Percentiles rank a stretch among this genome's conserved stretches.
These are phyloP conservation scores for Chaitophorus viminalis DNA, from an alignment of 2,888 invertebrate species.

Conservation along the genomic window DNA sequence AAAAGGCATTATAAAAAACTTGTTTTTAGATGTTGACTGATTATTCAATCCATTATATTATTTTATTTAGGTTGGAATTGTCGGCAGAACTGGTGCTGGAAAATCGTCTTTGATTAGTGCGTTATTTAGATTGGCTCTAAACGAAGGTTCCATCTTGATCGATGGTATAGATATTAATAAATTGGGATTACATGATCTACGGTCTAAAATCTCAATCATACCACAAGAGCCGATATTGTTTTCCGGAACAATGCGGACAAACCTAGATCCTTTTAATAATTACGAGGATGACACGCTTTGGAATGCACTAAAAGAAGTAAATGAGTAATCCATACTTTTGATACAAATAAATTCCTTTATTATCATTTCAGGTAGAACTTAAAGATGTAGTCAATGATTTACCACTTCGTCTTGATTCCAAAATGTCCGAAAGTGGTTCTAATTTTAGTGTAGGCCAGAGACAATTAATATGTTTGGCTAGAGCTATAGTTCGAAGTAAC, in stretches of 20 bases:
- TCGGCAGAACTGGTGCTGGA: conserved; percentile 86
- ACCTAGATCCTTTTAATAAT: conserved; percentile 88
- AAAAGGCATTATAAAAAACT: no score
- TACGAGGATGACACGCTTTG: conserved; percentile 82
- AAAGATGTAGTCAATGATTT: no score
- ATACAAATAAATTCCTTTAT: no score
- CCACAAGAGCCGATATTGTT: conserved; percentile 88
- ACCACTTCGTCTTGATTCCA: conserved; percentile 74
- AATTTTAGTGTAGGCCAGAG: conserved; percentile 92
- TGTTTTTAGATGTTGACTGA: no score
- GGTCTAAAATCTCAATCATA: conserved; percentile 83
- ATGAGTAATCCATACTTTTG: no score
- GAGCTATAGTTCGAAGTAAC: conserved; percentile 86
- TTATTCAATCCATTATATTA: no score
- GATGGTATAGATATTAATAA: conserved; percentile 79
- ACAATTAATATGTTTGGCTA: conserved; percentile 88
- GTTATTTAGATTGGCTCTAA: conserved; percentile 81
- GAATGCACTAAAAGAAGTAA: conserved; percentile 83
- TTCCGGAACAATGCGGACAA: conserved; percentile 86
- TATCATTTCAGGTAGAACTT: no score
- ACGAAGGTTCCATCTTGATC: conserved; percentile 82
- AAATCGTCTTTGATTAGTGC: conserved; percentile 83
- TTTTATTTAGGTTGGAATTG: conserved; percentile 76
- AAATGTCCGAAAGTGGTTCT: conserved; percentile 79
- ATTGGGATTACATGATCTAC: conserved; percentile 79